These are phyloP conservation scores for Epinephelus moara DNA, from an alignment of 2,113 vertebrate species.

Conservation along the genomic window DNA sequence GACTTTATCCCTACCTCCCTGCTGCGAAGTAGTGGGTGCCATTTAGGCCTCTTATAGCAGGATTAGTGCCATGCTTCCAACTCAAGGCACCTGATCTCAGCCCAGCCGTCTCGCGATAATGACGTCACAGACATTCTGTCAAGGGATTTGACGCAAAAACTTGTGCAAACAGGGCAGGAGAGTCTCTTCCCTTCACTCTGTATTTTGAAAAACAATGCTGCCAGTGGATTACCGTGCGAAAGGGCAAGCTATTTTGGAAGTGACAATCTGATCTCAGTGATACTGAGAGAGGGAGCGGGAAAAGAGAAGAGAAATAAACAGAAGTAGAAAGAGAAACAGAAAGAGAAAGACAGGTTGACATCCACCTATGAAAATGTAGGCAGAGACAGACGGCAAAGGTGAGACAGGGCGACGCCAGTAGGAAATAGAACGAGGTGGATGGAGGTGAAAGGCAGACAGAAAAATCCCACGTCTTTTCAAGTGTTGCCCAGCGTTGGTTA, in stretches of 20 bases:
- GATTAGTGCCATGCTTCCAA: slow-evolving; percentile 61
- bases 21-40: slow-evolving; percentile 30
- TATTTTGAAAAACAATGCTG: slow-evolving; percentile 39
- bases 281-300: background rate
- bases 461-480: slow-evolving; percentile 67
- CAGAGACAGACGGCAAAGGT: slow-evolving; percentile 17
- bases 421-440: slow-evolving; percentile 51
- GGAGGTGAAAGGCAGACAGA: slow-evolving; percentile 63
- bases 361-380: slow-evolving; percentile 7
- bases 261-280: slow-evolving; percentile 21
- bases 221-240: slow-evolving; percentile 35
- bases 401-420: slow-evolving; percentile 40
- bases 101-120: slow-evolving; percentile 45
- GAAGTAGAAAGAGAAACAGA: slow-evolving; percentile 6
- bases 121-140: slow-evolving; percentile 58
- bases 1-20: slow-evolving; percentile 22
- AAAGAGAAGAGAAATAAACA: background rate
- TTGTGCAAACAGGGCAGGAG: slow-evolving; percentile 23
- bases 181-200: slow-evolving; percentile 10
- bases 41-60: slow-evolving; percentile 47
- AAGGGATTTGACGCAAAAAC: slow-evolving; percentile 26
- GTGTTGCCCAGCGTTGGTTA: slow-evolving; percentile 62
- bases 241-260: slow-evolving; percentile 55
- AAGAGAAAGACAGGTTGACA: background rate
- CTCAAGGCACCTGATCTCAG: slow-evolving; percentile 49